Evolutionary conservation across 2,888 invertebrate genomes (phyloP).

Genomic region (Drosophila suboccidentalis): DNA sequence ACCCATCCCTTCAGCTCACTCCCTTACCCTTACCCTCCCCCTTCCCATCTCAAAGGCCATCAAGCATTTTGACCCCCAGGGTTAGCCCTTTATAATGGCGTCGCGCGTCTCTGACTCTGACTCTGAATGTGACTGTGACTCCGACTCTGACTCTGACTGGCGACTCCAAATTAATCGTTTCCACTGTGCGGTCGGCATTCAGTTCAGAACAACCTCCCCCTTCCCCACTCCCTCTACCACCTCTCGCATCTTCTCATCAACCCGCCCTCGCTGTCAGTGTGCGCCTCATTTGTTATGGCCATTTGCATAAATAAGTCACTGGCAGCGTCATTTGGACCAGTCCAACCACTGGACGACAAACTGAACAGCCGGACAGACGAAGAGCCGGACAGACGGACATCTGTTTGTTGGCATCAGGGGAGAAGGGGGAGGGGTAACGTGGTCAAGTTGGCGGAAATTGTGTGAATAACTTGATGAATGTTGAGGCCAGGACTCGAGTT

Average conservation of each 20-base stretch:
- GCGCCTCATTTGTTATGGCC: conserved; percentile 79
- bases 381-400: conserved; percentile 1
- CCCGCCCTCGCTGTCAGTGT: conserved; percentile 36
- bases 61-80: conserved; percentile 28
- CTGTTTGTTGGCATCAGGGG: too few relatives aligned
- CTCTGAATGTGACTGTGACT: conserved; percentile 12
- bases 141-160: conserved; percentile 10
- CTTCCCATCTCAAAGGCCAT: not conserved
- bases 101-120: conserved; percentile 26
- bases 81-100: conserved; percentile 46
- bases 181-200: conserved; percentile 68
- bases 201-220: conserved; percentile 1
- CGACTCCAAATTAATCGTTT: conserved; percentile 73
- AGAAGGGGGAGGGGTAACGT: not conserved
- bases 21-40: conserved; percentile 8
- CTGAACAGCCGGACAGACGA: conserved; percentile 6
- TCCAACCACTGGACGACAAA: conserved; percentile 35
- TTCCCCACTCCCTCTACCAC: not conserved
- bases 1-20: not conserved
- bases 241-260: not conserved
- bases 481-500: conserved; percentile 34
- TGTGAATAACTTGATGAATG: conserved; percentile 79
- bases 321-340: conserved; percentile 62
- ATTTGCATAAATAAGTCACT: conserved; percentile 82
- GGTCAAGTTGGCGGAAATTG: conserved; percentile 58